These are phyloP conservation scores for Paraplagusia blochii DNA, from an alignment of 2,113 vertebrate species.

Conservation along the genomic window DNA sequence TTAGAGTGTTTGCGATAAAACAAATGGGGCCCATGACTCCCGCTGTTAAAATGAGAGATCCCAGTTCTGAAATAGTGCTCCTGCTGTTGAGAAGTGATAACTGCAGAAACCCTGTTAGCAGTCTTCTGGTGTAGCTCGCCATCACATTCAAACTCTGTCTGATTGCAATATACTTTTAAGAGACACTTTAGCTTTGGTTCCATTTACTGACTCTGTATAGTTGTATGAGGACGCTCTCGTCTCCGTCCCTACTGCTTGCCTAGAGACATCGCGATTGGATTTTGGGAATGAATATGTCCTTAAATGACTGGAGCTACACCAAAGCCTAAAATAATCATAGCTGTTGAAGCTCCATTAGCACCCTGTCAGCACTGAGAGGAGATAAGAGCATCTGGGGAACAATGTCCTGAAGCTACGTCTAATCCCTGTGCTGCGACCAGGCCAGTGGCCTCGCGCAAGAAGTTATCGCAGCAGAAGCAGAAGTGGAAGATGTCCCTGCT, in stretches of 20 bases:
- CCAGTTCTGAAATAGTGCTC: conserved; percentile 29
- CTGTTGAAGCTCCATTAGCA: conserved; percentile 39
- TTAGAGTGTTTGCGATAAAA: conserved; percentile 53
- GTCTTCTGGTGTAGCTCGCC: conserved; percentile 32
- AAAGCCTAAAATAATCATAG: conserved; percentile 5
- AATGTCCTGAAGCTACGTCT: conserved; percentile 44
- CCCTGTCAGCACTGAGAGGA: conserved; percentile 45
- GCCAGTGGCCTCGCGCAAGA: conserved; percentile 37
- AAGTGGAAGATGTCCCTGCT: conserved; percentile 10
- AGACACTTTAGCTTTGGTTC: conserved; percentile 23
- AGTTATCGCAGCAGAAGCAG: conserved; percentile 30
- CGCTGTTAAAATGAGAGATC: conserved; percentile 43
- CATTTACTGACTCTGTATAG: conserved; percentile 9
- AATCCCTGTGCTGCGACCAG: conserved; percentile 53
- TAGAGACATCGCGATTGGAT: conserved; percentile 25
- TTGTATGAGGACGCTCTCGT: not conserved
- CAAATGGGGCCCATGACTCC: conserved; percentile 47
- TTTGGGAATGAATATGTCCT: conserved; percentile 27
- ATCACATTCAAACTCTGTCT: conserved; percentile 19
- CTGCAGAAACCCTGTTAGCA: conserved; percentile 46
- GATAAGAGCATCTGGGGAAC: conserved; percentile 52
- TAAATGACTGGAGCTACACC: conserved; percentile 31
- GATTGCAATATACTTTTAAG: conserved; percentile 22
- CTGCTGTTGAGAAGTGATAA: conserved; percentile 50
- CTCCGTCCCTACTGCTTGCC: not conserved